These are phyloP conservation scores for Carpatolechia fugitivella DNA, from an alignment of 2,888 invertebrate genomes.

Conservation along the genomic window DNA sequence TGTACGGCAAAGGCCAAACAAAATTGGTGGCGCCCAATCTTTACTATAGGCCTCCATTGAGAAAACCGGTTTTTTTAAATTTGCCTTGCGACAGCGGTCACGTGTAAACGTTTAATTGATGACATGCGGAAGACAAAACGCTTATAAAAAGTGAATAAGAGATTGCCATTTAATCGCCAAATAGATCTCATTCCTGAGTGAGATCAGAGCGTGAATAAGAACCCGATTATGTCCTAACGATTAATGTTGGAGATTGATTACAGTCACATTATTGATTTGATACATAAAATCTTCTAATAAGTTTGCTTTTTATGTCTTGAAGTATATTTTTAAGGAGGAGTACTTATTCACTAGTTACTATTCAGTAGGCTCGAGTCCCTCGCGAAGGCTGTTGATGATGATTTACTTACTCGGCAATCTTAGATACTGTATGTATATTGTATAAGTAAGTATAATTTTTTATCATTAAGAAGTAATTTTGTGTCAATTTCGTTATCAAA, in stretches of 20 bases:
- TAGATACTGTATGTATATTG: too few species aligned
- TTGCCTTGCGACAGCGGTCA: conserved; percentile 67
- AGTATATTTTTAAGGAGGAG: too few species aligned
- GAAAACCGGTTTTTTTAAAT: conserved; percentile 66
- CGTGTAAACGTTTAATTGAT: conserved; percentile 77
- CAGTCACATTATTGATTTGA: too few species aligned
- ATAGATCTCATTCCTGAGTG: neutral
- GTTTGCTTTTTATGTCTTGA: too few species aligned
- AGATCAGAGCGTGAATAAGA: neutral
- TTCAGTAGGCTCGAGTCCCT: too few species aligned
- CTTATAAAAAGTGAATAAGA: neutral
- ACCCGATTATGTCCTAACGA: neutral
- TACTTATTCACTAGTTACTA: too few species aligned
- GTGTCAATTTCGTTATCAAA: neutral
- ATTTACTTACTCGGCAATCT: too few species aligned
- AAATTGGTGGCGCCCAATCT: conserved; percentile 51
- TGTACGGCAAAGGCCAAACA: conserved; percentile 46
- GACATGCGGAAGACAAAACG: conserved; percentile 66
- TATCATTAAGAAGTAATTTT: too few species aligned
- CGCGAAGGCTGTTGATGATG: too few species aligned
- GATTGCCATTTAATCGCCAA: neutral
- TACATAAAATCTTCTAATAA: too few species aligned
- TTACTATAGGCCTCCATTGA: conserved; percentile 48
- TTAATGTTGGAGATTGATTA: neutral
- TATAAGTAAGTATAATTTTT: too few species aligned